Evolutionary conservation across 2,797 vertebrate species (phyloP).

Genomic region (Liasis olivaceus): DNA sequence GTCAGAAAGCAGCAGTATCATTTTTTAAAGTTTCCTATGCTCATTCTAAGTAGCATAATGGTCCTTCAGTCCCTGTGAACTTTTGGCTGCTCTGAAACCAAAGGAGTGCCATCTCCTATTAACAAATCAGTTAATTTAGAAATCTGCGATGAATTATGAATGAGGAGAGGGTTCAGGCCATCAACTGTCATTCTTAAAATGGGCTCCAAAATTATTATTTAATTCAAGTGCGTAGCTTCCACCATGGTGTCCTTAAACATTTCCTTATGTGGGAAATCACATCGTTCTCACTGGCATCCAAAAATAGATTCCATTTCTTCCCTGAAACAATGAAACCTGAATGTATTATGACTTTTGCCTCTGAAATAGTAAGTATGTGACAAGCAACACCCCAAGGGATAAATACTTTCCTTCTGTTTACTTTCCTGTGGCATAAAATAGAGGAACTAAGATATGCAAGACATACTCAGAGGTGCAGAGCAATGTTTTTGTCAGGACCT

Average conservation of each 20-base stretch:
- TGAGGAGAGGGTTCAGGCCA: background rate
- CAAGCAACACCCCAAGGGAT: conserved; percentile 5
- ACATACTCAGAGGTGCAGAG: background rate
- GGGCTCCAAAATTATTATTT: conserved; percentile 15
- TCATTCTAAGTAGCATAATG: background rate
- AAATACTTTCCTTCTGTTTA: conserved; percentile 19
- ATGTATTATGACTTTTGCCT: conserved; percentile 16
- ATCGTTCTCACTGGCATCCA: background rate
- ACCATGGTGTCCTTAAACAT: background rate
- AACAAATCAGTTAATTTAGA: conserved; percentile 20
- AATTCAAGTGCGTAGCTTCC: conserved; percentile 8
- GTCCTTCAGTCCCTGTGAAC: background rate
- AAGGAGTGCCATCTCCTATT: background rate
- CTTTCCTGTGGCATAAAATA: conserved; percentile 18
- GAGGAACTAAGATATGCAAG: conserved; percentile 17
- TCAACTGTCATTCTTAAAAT: conserved; percentile 21
- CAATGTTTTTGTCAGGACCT: conserved; percentile 6
- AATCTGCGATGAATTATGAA: conserved; percentile 10
- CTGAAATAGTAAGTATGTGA: conserved; percentile 27
- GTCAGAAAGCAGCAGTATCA: background rate
- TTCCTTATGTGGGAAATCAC: conserved; percentile 25
- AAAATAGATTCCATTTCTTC: conserved; percentile 25
- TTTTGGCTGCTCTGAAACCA: background rate
- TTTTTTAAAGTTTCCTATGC: background rate
- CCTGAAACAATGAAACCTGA: conserved; percentile 29